Conservation (phyloP, 2,113 vertebrate genomes). For the Cariama cristata region DNA sequence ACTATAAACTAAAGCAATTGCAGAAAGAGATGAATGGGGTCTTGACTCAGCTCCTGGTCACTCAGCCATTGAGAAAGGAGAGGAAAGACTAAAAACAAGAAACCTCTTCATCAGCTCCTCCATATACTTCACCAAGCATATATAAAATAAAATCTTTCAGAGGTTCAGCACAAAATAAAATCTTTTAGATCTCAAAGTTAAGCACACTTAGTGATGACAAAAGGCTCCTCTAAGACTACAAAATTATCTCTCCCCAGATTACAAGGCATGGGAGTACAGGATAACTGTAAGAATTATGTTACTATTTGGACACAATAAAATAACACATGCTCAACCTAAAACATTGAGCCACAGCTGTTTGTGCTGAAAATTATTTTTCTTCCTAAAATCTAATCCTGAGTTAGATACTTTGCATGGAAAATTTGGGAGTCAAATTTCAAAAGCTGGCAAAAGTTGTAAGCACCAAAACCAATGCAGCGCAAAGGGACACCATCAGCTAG, state of each 20-base stretch:
- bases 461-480: accelerated
- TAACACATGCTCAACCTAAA: not conserved
- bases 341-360: not conserved
- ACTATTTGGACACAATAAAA: not conserved
- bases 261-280: not conserved
- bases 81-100: not conserved
- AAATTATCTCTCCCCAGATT: not conserved
- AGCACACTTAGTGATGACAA: not conserved
- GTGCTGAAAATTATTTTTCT: not conserved
- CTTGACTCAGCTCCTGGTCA: not conserved
- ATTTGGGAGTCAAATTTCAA: not conserved
- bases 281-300: not conserved
- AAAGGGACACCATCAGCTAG: not conserved
- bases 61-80: not conserved
- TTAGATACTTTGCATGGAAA: not conserved
- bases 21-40: not conserved
- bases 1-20: not conserved
- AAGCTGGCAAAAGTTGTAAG: not conserved
- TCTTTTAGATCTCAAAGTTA: not conserved
- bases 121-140: not conserved
- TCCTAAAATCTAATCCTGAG: not conserved
- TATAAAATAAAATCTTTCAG: not conserved
- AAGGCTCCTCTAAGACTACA: not conserved
- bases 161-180: not conserved
- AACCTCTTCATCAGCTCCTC: not conserved